Evolutionary conservation across 2,888 invertebrate species (phyloP).

Genomic region (Pseudococcus jackbeardsleyi): DNA sequence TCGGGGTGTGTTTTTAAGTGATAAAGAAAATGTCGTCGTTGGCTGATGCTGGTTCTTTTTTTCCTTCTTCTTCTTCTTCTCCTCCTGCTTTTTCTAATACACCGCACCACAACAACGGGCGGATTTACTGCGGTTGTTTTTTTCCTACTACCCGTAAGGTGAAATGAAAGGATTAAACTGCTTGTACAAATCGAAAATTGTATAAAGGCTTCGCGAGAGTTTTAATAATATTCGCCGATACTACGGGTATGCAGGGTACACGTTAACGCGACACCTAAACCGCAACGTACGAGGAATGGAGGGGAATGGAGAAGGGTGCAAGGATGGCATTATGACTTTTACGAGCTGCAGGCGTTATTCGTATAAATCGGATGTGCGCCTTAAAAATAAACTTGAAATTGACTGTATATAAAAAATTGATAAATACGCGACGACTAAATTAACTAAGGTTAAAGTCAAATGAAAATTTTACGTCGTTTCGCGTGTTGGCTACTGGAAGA

Average conservation of each 20-base stretch:
- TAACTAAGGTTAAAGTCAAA: not conserved
- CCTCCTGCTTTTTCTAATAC: not conserved
- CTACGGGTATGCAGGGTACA: too few relatives aligned
- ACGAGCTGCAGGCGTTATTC: not conserved
- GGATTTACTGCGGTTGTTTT: constrained; percentile 21
- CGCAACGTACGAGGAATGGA: not conserved
- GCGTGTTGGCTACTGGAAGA: too few relatives aligned
- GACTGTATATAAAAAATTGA: constrained; percentile 6
- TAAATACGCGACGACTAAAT: constrained; percentile 1
- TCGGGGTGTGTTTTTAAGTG: constrained; percentile 37
- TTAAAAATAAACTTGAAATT: not conserved
- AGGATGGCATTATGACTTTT: not conserved
- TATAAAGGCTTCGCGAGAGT: constrained; percentile 23
- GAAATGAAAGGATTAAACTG: constrained; percentile 43
- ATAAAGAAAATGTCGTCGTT: constrained; percentile 43
- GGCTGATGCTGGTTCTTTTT: not conserved
- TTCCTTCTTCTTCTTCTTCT: not conserved
- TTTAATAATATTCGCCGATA: constrained; percentile 35
- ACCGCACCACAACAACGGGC: not conserved
- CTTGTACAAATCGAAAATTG: constrained; percentile 47
- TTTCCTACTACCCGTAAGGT: constrained; percentile 27
- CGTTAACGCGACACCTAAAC: constrained; percentile 4
- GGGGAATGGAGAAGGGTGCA: not conserved
- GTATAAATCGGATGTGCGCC: constrained; percentile 9
- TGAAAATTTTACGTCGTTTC: not conserved